These are phyloP conservation scores for Cheirogaleus major DNA, from an alignment of 2,797 vertebrate genomes.

Conservation along the genomic window DNA sequence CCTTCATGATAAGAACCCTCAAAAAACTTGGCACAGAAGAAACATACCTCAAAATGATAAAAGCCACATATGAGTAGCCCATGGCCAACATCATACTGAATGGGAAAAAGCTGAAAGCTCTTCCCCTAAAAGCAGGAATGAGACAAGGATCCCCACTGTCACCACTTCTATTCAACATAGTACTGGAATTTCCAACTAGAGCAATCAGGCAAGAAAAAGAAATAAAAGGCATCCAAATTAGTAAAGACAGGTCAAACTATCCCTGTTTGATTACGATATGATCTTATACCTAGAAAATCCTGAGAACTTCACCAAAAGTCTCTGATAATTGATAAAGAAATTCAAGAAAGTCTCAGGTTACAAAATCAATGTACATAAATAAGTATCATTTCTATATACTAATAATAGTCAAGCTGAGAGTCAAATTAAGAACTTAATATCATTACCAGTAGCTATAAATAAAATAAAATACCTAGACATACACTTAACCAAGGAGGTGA, in stretches of 20 bases:
- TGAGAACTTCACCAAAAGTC: neutral
- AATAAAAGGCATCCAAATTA: no score
- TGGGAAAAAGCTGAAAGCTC: no score
- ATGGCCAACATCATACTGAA: no score
- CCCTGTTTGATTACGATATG: neutral
- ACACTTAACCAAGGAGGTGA: neutral
- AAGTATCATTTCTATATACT: neutral
- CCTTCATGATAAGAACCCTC: neutral
- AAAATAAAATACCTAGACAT: neutral
- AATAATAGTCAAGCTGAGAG: neutral
- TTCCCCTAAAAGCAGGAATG: no score
- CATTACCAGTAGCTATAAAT: neutral
- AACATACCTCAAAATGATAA: neutral
- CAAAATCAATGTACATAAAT: neutral
- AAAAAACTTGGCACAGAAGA: neutral
- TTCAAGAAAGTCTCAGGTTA: neutral
- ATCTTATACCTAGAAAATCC: neutral
- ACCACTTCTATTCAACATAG: no score
- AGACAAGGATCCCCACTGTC: no score
- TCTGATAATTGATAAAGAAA: neutral
- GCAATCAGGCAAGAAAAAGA: no score
- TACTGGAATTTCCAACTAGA: no score
- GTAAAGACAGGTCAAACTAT: no score
- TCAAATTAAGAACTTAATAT: neutral
- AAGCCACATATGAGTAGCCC: neutral